Base-by-base conservation (phyloP, 2,113 vertebrate species). In the Heterocephalus glaber region DNA sequence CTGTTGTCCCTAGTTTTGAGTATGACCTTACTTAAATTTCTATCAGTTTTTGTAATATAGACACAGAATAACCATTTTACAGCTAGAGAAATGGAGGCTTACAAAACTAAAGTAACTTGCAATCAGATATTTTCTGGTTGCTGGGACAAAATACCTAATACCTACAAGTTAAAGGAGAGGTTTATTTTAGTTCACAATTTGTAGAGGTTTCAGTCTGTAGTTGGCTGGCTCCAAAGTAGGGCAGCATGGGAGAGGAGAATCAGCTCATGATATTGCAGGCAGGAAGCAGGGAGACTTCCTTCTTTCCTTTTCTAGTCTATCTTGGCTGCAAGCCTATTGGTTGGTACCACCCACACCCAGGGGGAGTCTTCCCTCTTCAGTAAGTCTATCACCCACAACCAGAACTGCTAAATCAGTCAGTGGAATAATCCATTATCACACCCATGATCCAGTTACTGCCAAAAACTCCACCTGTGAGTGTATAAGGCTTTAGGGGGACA, bases 31-130 rank as follows among this genome's bases (percentile, higher is more conserved):
- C 35, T 84, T 95, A 84, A 30, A 65, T 79, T 89, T 33, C 49
- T 13, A 89, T 52, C 38, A 66, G 47, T 92, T 20, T n/a, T 41
- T 81, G 4, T 94, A n/a, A 68, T 60, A 76, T n/a, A 30, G 24
- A 20, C 58, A 74, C 5, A 89, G 14, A 66, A 54, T 54, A 74
- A 35, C 11, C 83, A 60, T 28, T 93, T 97, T 92, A 70, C 16
- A 30, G 54, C 0, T 52, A 90, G 63, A 54, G 60, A 94, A 94
- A 79, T 0, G 0, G 52, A 94, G 38, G 10, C 3, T 44, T 86
- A 89, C 9, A 72, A 44, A 92, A 19, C 13, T 92, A 82, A 93
- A 74, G 20, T 83, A 14, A 92, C 4, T 96, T 97, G 13, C 56
- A 68, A 22, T 44, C 24, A 74, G 70, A 44, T 74, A 74, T 74